Evolutionary conservation across 2,888 invertebrate species (phyloP).

Genomic region (Caenorhabditis macrosperma): DNA sequence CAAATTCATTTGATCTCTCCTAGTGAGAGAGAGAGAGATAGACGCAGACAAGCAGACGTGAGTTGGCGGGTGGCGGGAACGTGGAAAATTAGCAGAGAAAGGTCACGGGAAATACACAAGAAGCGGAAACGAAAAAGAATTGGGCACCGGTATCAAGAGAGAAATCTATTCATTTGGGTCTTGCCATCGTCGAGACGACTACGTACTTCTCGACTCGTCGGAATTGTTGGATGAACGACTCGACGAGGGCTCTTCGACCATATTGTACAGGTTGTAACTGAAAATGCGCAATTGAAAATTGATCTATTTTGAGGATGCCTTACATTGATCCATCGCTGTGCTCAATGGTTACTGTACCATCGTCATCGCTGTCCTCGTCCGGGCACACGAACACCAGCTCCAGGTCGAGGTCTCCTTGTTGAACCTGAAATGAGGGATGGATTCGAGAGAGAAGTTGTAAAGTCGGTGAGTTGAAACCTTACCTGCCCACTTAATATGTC

Average conservation of each 20-base stretch:
- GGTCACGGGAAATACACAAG: constrained; percentile 39
- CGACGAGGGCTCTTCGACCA: constrained; percentile 58
- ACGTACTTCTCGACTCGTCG: constrained; percentile 53
- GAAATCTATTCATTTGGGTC: background rate
- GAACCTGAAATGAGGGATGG: constrained; percentile 54
- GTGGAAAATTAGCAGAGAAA: no score
- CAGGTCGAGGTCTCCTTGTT: constrained; percentile 86
- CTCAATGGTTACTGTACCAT: constrained; percentile 79
- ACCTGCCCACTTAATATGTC: constrained; percentile 87
- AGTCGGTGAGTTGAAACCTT: background rate
- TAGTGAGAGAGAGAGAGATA: background rate
- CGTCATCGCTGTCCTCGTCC: constrained; percentile 84
- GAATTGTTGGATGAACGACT: constrained; percentile 66
- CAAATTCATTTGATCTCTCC: background rate
- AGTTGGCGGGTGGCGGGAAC: background rate
- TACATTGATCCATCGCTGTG: constrained; percentile 74
- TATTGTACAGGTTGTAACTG: constrained; percentile 66
- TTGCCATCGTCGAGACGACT: background rate
- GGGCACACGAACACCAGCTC: constrained; percentile 88
- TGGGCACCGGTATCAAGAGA: background rate
- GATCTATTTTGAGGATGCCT: constrained; percentile 20
- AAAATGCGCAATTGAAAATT: constrained; percentile 5
- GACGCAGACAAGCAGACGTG: background rate
- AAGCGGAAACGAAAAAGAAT: constrained; percentile 34
- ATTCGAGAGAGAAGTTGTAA: no score